Percentiles rank a stretch among this genome's conserved stretches.
Conservation (phyloP, 2,113 vertebrate genomes). For the Leptosomus discolor region DNA sequence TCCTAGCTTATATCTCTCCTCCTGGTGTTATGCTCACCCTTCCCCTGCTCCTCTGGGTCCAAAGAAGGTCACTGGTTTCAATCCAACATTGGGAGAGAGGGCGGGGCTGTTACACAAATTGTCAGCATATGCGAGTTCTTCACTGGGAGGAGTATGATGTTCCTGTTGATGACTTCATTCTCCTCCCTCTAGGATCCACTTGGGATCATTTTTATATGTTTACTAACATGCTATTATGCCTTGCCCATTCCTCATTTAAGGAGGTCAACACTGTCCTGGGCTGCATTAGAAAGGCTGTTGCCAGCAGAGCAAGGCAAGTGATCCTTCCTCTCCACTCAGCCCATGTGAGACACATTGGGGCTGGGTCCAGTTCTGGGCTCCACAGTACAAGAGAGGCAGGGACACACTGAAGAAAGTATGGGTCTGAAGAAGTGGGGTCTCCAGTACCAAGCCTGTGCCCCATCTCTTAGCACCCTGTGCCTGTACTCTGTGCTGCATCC, state of each 20-base stretch:
- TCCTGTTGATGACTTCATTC: not conserved
- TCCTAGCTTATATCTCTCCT: not conserved
- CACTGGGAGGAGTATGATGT: not conserved
- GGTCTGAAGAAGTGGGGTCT: not conserved
- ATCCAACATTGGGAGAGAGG: not conserved
- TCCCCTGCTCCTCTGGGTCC: not conserved
- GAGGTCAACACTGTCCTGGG: not conserved
- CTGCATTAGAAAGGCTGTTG: not conserved
- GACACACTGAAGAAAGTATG: not conserved
- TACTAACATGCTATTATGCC: not conserved
- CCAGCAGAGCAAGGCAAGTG: not conserved
- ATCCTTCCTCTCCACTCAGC: not conserved
- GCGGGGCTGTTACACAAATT: not conserved
- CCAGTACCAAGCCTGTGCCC: not conserved
- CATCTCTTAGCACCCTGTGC: not conserved
- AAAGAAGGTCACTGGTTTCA: not conserved
- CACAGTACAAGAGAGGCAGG: not conserved
- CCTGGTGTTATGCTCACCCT: not conserved
- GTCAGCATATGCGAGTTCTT: not conserved
- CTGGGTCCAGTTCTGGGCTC: not conserved
- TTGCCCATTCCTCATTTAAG: not conserved
- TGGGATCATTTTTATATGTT: not conserved
- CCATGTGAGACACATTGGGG: fast-evolving
- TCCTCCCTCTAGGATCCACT: not conserved
- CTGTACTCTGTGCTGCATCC: not conserved